Conservation (phyloP, 2,888 invertebrate genomes). For the Anthophora plumipes region DNA sequence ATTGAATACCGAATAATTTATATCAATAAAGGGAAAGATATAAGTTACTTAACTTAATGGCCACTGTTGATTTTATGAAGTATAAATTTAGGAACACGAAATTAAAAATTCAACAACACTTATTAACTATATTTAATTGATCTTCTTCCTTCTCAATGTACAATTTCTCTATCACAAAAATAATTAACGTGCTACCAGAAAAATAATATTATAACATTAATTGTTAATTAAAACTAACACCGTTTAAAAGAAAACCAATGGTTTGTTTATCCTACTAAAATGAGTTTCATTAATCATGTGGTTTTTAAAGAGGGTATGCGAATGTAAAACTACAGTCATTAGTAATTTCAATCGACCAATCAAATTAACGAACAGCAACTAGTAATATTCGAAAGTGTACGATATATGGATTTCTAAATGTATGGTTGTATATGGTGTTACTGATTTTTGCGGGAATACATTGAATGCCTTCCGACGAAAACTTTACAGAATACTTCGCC, state of each 20-base stretch:
- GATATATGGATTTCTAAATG: slow-evolving; percentile 19
- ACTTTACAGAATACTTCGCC: not conserved
- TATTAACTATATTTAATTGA: not conserved
- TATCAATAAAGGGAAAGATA: not conserved
- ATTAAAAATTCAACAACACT: not conserved
- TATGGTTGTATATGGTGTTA: slow-evolving; percentile 5
- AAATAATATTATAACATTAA: not conserved
- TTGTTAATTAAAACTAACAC: not conserved
- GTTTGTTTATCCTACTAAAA: slow-evolving; percentile 2
- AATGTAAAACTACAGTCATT: not conserved
- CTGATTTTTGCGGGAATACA: slow-evolving; percentile 51
- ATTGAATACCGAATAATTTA: not conserved
- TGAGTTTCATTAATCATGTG: not conserved
- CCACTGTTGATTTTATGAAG: not conserved
- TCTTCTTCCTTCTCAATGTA: not conserved
- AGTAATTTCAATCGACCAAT: slow-evolving; percentile 18
- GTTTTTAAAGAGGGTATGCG: not conserved
- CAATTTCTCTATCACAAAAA: not conserved
- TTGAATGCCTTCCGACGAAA: not conserved
- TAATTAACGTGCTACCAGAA: not conserved
- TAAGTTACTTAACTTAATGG: not conserved
- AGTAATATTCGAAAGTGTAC: not conserved
- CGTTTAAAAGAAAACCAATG: not conserved
- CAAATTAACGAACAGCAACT: not conserved
- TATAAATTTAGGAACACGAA: not conserved